Conservation (phyloP, 2,888 invertebrate species). For the Cerastis leucographa region DNA sequence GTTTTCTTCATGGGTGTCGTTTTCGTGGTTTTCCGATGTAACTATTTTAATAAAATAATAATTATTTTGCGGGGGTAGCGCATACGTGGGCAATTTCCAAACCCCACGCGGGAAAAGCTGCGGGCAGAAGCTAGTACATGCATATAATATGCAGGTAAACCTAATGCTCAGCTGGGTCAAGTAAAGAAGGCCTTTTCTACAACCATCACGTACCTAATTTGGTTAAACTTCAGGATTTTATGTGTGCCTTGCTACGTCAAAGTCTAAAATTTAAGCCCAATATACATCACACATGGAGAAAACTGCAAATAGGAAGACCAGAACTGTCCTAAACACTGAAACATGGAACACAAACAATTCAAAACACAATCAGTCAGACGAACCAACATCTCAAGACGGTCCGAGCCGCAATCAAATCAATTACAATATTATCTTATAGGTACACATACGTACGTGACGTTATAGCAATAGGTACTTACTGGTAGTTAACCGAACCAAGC, state of each 20-base stretch:
- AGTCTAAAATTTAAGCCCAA: neutral
- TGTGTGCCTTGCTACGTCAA: neutral
- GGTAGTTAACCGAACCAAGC: conserved; percentile 43
- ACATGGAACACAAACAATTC: neutral
- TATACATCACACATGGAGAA: neutral
- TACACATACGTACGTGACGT: neutral
- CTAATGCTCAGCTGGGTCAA: neutral
- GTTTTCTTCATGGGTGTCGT: too few relatives aligned
- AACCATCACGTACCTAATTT: neutral
- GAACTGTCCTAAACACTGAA: neutral
- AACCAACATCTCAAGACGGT: neutral
- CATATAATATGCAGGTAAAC: neutral
- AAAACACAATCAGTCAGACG: neutral
- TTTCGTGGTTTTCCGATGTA: too few relatives aligned
- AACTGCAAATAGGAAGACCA: neutral
- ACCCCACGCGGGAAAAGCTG: too few relatives aligned
- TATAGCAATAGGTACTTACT: neutral
- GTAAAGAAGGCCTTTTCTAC: neutral
- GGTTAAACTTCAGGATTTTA: neutral
- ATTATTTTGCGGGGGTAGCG: too few relatives aligned
- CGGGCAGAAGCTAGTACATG: too few relatives aligned
- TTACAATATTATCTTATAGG: conserved; percentile 21
- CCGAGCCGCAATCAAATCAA: conserved; percentile 24
- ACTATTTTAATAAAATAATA: too few relatives aligned
- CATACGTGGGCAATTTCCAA: too few relatives aligned